These are phyloP conservation scores for Myopa tessellatipennis DNA, from an alignment of 2,888 invertebrate species.

Conservation along the genomic window DNA sequence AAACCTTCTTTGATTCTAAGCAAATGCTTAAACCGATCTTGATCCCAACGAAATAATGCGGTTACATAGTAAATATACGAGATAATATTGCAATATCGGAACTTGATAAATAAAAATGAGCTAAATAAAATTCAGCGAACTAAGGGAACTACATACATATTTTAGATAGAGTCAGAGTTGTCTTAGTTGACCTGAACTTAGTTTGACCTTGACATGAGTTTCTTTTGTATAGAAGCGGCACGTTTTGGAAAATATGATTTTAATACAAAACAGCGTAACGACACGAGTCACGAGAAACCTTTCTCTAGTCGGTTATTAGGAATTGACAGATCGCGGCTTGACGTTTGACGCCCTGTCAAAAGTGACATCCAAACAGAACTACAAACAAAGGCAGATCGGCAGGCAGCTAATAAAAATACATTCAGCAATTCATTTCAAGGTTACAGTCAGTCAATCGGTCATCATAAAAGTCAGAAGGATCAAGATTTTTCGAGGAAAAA, in stretches of 20 bases:
- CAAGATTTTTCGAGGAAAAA: neutral
- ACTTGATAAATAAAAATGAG: too few species aligned
- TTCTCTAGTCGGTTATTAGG: neutral
- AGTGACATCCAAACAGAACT: neutral
- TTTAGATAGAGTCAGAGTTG: neutral
- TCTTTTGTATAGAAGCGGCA: too few species aligned
- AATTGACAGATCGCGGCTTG: constrained; percentile 1
- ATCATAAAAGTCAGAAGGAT: neutral
- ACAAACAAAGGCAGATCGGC: neutral
- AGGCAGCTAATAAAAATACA: neutral
- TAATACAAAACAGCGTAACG: constrained; percentile 28
- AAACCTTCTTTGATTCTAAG: too few species aligned
- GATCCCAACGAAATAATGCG: too few species aligned
- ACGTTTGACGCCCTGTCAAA: constrained; percentile 18
- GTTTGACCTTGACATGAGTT: neutral
- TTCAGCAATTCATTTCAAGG: neutral
- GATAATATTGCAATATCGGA: too few species aligned
- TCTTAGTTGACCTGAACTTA: neutral
- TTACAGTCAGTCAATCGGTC: neutral
- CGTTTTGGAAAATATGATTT: neutral
- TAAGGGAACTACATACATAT: too few species aligned
- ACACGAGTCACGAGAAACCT: constrained; percentile 8
- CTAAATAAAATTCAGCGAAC: too few species aligned
- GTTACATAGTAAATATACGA: too few species aligned
- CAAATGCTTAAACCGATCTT: too few species aligned